A percentile compares a stretch with the other conserved stretches of the same genome.
Evolutionary conservation across 1,140 invertebrate genomes (phyloP).

Genomic region (Mamestra configurata): DNA sequence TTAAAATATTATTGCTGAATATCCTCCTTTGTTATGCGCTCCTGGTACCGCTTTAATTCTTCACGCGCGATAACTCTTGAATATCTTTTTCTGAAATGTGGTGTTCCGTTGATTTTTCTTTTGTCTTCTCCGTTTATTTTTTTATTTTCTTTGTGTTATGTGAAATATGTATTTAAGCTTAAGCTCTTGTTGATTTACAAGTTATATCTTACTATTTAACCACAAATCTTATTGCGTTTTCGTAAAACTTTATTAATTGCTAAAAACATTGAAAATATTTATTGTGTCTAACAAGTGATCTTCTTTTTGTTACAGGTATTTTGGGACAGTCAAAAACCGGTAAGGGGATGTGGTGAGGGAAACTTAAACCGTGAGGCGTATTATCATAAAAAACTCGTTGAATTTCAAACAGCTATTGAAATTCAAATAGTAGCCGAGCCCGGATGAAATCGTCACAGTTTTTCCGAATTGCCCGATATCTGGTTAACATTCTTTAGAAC

Average conservation of each 20-base stretch:
- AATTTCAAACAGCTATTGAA: slow-evolving; percentile 66
- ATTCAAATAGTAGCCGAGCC: slow-evolving; percentile 61
- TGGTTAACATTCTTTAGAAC: slow-evolving; percentile 52
- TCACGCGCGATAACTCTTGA: slow-evolving; percentile 30
- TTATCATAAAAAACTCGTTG: slow-evolving; percentile 70
- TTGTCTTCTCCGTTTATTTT: slow-evolving; percentile 12
- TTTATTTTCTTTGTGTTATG: not conserved
- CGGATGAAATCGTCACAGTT: slow-evolving; percentile 48
- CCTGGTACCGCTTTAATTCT: slow-evolving; percentile 29
- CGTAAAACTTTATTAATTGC: not conserved
- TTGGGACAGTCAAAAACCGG: slow-evolving; percentile 69
- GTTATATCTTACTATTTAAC: too few species aligned
- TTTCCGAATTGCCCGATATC: slow-evolving; percentile 50
- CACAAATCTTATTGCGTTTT: too few species aligned
- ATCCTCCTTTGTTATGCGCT: slow-evolving; percentile 10
- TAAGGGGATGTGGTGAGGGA: slow-evolving; percentile 59
- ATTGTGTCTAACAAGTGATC: slow-evolving; percentile 36
- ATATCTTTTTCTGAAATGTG: slow-evolving; percentile 11
- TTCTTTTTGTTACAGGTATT: slow-evolving; percentile 79
- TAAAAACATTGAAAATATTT: not conserved
- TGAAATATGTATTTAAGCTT: not conserved
- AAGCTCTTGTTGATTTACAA: not conserved
- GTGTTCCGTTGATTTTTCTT: slow-evolving; percentile 7
- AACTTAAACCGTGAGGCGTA: slow-evolving; percentile 57
- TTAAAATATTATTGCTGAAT: slow-evolving; percentile 46